Conservation (phyloP, 1,140 invertebrate species). For the Lepidotrigona ventralis region DNA sequence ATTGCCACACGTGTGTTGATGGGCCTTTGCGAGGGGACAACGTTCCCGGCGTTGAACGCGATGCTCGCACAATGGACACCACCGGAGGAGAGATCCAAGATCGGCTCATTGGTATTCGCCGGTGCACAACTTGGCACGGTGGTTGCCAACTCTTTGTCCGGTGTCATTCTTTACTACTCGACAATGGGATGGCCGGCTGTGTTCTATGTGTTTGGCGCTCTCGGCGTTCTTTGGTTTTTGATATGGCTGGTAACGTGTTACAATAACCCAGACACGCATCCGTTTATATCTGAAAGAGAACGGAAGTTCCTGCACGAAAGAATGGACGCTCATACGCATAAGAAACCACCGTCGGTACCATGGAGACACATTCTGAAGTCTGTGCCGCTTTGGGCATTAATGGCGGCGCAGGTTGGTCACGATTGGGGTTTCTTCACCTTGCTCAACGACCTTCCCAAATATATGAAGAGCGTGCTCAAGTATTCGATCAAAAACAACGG, state of each 20-base stretch:
- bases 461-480: conserved; percentile 90
- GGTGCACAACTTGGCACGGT: conserved; percentile 83
- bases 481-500: conserved; percentile 87
- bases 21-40: conserved; percentile 88
- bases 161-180: conserved; percentile 72
- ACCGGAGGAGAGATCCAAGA: conserved; percentile 84
- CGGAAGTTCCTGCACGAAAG: conserved; percentile 81
- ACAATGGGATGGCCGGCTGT: conserved; percentile 78
- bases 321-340: conserved; percentile 61
- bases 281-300: conserved; percentile 85
- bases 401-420: conserved; percentile 84
- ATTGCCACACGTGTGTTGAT: conserved; percentile 83
- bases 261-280: conserved; percentile 85
- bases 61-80: conserved; percentile 88
- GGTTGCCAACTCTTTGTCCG: conserved; percentile 77
- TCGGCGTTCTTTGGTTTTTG: conserved; percentile 76
- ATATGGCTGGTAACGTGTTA: conserved; percentile 81
- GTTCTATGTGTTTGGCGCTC: conserved; percentile 82
- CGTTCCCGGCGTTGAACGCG: conserved; percentile 87
- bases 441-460: conserved; percentile 91
- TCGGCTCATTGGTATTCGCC: conserved; percentile 87
- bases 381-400: conserved; percentile 83
- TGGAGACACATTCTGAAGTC: conserved; percentile 84
- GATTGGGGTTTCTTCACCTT: conserved; percentile 94
- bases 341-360: conserved; percentile 73